These are phyloP conservation scores for Bombus waltoni DNA, from an alignment of 1,140 invertebrate genomes.

Conservation along the genomic window DNA sequence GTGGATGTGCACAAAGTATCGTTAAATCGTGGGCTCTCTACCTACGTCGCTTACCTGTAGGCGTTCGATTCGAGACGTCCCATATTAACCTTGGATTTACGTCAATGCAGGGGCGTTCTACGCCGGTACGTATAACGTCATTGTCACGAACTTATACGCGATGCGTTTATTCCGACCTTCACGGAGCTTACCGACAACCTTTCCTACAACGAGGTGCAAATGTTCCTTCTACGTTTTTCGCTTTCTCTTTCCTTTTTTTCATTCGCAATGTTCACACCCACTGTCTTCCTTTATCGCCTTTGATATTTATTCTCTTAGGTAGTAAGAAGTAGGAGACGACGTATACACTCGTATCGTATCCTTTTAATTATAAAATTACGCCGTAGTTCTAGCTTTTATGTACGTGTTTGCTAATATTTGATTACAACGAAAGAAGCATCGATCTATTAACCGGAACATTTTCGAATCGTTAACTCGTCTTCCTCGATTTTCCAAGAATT, in stretches of 20 bases:
- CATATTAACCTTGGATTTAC: slow-evolving; percentile 66
- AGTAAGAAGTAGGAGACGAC: not conserved
- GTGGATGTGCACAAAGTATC: slow-evolving; percentile 43
- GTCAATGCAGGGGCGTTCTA: slow-evolving; percentile 67
- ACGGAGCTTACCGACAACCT: slow-evolving; percentile 6
- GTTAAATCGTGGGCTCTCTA: slow-evolving; percentile 50
- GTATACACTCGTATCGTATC: not conserved
- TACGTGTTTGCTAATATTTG: not conserved
- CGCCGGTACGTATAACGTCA: slow-evolving; percentile 56
- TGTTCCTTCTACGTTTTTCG: not conserved
- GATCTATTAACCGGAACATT: too few relatives aligned
- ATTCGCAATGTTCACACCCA: not conserved
- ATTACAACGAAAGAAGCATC: not conserved
- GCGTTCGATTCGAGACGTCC: slow-evolving; percentile 65
- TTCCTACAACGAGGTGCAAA: slow-evolving; percentile 27
- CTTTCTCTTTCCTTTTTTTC: not conserved
- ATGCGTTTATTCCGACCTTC: slow-evolving; percentile 58
- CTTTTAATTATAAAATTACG: not conserved
- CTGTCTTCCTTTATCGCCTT: not conserved
- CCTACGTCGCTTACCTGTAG: slow-evolving; percentile 52
- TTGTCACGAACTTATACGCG: slow-evolving; percentile 58
- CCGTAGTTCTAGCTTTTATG: not conserved
- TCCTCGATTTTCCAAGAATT: too few relatives aligned
- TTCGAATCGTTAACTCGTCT: too few relatives aligned
- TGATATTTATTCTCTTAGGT: not conserved